phyloP scores from a whole-genome alignment of 2,797 vertebrate genomes.

The Pachyuromys duprasi region DNA sequence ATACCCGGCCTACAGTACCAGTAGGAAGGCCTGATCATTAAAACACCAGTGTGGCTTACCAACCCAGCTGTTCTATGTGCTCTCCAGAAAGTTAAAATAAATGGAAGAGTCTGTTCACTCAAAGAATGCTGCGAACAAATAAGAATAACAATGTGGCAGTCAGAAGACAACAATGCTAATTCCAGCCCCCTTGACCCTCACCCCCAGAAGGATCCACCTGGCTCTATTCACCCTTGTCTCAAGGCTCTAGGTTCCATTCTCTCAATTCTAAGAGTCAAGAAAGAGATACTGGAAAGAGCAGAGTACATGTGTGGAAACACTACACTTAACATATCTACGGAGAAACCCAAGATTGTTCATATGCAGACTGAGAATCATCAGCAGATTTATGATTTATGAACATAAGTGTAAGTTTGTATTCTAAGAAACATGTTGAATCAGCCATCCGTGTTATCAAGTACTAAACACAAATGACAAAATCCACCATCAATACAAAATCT shows the following conservation, averaged over 20 bases:
- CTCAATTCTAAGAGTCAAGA: neutral
- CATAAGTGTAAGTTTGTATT: neutral
- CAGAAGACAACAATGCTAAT: conserved; percentile 13
- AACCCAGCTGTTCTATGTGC: neutral
- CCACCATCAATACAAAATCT: neutral
- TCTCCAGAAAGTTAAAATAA: conserved; percentile 55
- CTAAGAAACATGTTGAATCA: neutral
- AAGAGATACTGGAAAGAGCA: neutral
- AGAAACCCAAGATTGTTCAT: neutral
- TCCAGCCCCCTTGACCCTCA: neutral
- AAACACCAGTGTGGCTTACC: neutral
- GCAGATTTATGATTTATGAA: neutral
- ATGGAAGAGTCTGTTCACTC: neutral
- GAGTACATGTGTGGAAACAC: neutral
- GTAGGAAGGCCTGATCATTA: neutral
- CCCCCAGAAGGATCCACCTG: neutral
- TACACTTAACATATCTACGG: neutral
- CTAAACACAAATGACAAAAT: conserved; percentile 22
- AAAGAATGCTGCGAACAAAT: conserved; percentile 3
- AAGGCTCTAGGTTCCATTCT: neutral
- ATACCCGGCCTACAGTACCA: neutral
- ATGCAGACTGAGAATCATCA: neutral
- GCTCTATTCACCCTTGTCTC: neutral
- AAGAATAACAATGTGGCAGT: neutral
- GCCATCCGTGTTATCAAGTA: neutral